These are phyloP conservation scores for Zoanthus sansibaricus DNA, from an alignment of 92 coral and sea anemone genomes.

Conservation along the genomic window DNA sequence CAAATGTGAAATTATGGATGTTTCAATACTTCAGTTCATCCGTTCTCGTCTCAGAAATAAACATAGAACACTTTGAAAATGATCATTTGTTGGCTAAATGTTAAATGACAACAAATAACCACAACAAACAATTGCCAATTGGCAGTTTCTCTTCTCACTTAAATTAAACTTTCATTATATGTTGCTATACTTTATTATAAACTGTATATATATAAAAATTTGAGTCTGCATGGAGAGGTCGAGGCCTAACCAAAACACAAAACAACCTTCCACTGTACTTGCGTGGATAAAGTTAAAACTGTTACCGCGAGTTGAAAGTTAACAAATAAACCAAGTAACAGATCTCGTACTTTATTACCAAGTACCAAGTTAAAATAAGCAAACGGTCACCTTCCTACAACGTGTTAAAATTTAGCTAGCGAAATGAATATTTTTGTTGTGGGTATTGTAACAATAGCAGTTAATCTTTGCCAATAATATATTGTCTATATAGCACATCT, in stretches of 20 bases:
- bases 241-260: background rate
- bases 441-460: background rate
- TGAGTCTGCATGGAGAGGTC: background rate
- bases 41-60: background rate
- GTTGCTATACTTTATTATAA: background rate
- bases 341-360: background rate
- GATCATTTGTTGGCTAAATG: constrained; percentile 4
- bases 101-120: background rate
- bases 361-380: background rate
- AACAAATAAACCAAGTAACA: no score
- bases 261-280: background rate
- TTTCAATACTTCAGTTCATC: background rate
- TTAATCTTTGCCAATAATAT: background rate
- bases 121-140: background rate
- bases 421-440: background rate
- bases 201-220: background rate
- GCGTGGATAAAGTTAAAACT: no score
- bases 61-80: background rate
- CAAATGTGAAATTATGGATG: no score
- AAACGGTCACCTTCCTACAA: background rate
- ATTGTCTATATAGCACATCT: background rate
- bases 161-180: background rate
- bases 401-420: background rate
- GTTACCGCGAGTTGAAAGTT: no score
- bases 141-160: background rate